Conservation (phyloP, 2,113 vertebrate genomes). For the Taxidea taxus region DNA sequence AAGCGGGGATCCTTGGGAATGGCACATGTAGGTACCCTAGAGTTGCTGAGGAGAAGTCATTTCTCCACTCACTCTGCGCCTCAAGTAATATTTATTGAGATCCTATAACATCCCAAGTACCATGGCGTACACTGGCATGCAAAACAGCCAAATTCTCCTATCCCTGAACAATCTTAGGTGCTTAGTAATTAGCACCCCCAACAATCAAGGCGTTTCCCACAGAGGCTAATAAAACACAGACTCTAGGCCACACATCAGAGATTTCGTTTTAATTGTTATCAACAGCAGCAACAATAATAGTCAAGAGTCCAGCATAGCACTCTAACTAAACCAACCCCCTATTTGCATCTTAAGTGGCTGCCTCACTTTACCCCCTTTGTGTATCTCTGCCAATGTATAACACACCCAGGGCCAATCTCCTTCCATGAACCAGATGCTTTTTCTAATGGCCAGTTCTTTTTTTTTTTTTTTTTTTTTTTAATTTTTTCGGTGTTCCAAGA, state of each 20-base stretch:
- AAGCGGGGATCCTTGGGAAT: neutral
- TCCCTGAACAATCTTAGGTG: neutral
- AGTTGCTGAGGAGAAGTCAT: neutral
- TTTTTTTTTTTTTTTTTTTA: no score
- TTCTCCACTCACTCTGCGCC: neutral
- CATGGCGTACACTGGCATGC: neutral
- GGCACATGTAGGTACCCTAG: neutral
- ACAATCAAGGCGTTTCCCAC: neutral
- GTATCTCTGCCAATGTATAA: neutral
- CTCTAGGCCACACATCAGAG: neutral
- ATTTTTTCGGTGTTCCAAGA: no score
- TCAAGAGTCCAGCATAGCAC: neutral
- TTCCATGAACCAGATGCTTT: neutral
- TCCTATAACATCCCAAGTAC: neutral
- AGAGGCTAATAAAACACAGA: conserved; percentile 16
- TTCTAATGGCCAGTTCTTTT: neutral
- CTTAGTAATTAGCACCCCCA: neutral
- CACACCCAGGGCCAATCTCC: neutral
- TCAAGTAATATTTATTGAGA: neutral
- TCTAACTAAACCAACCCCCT: neutral
- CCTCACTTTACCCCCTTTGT: neutral
- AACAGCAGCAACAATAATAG: neutral
- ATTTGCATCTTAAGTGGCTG: neutral
- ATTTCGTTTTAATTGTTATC: neutral
- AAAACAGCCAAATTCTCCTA: neutral